phyloP scores from a whole-genome alignment of 2,888 invertebrate species.

The Cepaea hortensis region DNA sequence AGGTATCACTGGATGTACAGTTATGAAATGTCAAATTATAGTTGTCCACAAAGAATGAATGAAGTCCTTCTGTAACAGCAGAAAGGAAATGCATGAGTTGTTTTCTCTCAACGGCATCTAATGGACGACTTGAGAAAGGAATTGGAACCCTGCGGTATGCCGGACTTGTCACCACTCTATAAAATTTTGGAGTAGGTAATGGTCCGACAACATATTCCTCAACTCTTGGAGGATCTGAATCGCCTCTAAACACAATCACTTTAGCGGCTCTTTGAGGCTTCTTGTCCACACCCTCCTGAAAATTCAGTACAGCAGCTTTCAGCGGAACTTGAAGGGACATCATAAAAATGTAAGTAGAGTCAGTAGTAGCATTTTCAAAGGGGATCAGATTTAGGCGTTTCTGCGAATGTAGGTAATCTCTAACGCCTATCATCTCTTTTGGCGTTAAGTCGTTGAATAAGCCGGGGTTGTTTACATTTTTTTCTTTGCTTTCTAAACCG shows the following conservation, averaged over 20 bases:
- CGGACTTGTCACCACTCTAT: conserved; percentile 60
- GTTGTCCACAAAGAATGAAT: conserved; percentile 62
- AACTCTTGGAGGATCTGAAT: conserved; percentile 61
- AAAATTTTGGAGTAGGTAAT: conserved; percentile 61
- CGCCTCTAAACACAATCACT: conserved; percentile 66
- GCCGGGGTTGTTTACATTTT: conserved; percentile 59
- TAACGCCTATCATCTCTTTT: conserved; percentile 59
- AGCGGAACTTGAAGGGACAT: conserved; percentile 62
- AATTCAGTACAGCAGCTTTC: conserved; percentile 62
- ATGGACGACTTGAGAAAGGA: conserved; percentile 63
- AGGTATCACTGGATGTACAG: conserved; percentile 60
- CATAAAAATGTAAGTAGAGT: conserved; percentile 68
- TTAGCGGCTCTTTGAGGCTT: conserved; percentile 65
- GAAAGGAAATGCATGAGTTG: conserved; percentile 56
- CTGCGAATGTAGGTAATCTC: conserved; percentile 60
- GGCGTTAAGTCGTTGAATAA: conserved; percentile 66
- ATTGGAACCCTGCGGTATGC: conserved; percentile 61
- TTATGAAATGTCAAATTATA: conserved; percentile 65
- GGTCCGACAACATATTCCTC: conserved; percentile 70
- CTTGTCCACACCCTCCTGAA: conserved; percentile 58
- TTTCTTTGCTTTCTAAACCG: conserved; percentile 54
- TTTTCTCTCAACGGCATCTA: conserved; percentile 62
- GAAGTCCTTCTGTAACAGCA: conserved; percentile 55
- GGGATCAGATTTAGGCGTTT: conserved; percentile 58
- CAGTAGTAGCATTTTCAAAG: conserved; percentile 56